Percentiles rank a stretch among this genome's conserved stretches.
phyloP scores from a whole-genome alignment of 1,140 invertebrate species.

The Lepidotrigona ventralis region DNA sequence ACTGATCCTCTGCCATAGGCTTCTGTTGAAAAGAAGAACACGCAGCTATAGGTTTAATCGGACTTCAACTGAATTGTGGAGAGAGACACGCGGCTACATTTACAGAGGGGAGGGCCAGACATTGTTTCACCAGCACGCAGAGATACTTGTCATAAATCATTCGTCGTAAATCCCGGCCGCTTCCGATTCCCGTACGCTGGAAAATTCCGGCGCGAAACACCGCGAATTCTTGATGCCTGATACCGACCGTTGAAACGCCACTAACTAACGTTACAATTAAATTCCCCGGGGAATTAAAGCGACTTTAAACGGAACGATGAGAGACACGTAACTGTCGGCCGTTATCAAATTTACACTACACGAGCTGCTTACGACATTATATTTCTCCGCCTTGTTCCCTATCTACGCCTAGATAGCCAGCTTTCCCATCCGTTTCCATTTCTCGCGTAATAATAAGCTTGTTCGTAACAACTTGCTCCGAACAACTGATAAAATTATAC shows the following conservation, averaged over 20 bases:
- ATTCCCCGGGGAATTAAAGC: slow-evolving; percentile 7
- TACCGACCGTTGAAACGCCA: slow-evolving; percentile 10
- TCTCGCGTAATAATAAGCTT: neutral
- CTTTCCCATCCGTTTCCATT: neutral
- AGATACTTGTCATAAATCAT: slow-evolving; percentile 25
- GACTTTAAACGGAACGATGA: slow-evolving; percentile 27
- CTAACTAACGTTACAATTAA: slow-evolving; percentile 41
- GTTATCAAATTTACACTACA: slow-evolving; percentile 39
- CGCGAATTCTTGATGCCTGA: neutral
- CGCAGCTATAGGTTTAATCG: neutral
- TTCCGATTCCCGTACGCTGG: slow-evolving; percentile 9
- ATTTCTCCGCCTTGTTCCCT: neutral
- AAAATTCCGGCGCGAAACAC: slow-evolving; percentile 3
- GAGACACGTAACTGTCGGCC: neutral
- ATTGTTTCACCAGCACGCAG: neutral
- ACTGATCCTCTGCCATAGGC: neutral
- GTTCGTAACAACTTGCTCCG: slow-evolving; percentile 9
- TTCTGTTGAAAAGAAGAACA: neutral
- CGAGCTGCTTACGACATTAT: slow-evolving; percentile 21
- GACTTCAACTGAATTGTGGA: neutral
- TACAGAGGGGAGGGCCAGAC: neutral
- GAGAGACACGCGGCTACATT: neutral
- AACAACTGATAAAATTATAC: slow-evolving; percentile 12
- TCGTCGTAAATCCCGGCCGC: slow-evolving; percentile 5
- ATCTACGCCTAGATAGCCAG: neutral